These are phyloP conservation scores for Etia nguti DNA, from an alignment of 2,113 vertebrate genomes.

Conservation along the genomic window DNA sequence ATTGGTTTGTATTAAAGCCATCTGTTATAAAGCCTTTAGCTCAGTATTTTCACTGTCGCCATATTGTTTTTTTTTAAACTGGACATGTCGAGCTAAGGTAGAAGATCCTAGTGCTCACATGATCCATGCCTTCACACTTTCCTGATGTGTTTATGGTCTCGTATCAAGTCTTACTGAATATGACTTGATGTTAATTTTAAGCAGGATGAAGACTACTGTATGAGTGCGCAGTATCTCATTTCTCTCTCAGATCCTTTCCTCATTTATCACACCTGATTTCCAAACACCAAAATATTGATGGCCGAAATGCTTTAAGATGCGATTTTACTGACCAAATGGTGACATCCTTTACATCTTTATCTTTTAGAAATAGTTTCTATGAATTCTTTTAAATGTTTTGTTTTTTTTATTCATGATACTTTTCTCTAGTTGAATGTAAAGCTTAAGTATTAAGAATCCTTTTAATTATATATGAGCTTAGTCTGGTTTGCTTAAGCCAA, in stretches of 20 bases:
- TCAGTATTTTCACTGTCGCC: neutral
- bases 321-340: neutral
- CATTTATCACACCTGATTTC: neutral
- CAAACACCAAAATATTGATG: neutral
- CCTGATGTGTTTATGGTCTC: neutral
- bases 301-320: neutral
- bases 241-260: neutral
- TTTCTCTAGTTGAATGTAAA: neutral
- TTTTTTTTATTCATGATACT: neutral
- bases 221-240: neutral
- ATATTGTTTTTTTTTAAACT: neutral
- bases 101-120: neutral
- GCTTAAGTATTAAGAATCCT: neutral
- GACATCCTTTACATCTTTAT: neutral
- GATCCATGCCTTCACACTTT: neutral
- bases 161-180: neutral
- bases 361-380: fast-evolving
- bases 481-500: neutral
- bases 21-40: neutral
- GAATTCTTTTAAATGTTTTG: neutral
- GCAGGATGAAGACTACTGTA: neutral
- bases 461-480: neutral
- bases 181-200: neutral
- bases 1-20: neutral
- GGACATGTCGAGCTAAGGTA: neutral